Conservation (phyloP, 30 jellyfish, hydroid and myxozoan species). For the Catostylus mosaicus region DNA sequence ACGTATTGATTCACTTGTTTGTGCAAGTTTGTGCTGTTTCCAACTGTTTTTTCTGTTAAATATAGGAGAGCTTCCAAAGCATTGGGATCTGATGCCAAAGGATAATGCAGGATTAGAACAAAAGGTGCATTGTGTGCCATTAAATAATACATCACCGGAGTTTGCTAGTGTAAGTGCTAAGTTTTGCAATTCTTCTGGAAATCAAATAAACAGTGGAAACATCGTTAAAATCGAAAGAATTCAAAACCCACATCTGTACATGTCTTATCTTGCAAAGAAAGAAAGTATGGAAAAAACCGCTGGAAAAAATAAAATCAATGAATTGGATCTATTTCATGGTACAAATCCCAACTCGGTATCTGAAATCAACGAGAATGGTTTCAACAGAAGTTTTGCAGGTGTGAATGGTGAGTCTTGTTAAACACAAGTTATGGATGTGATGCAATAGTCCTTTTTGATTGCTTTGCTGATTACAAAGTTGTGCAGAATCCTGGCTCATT, state of each 20-base stretch:
- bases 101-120: constrained; percentile 1
- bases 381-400: constrained; percentile 72
- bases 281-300: constrained; percentile 42
- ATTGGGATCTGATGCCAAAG: constrained; percentile 48
- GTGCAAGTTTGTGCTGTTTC: no score
- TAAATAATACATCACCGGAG: constrained; percentile 5
- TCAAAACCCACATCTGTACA: constrained; percentile 46
- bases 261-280: constrained; percentile 27
- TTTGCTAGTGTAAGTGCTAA: not conserved
- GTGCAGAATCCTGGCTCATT: no score
- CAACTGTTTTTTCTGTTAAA: not conserved
- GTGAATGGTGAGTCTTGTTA: constrained; percentile 38
- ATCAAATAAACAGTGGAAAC: not conserved
- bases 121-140: not conserved
- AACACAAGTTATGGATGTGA: no score
- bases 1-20: no score
- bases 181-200: not conserved
- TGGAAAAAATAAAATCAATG: constrained; percentile 17
- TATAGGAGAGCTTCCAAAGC: not conserved
- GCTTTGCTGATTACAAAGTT: no score
- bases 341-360: constrained; percentile 22
- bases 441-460: no score
- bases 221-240: constrained; percentile 14
- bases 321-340: constrained; percentile 58
- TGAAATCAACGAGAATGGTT: constrained; percentile 52